Base-by-base conservation (phyloP, 37 sponge, comb jelly and placozoan genomes). In the Tethya wilhelma region DNA sequence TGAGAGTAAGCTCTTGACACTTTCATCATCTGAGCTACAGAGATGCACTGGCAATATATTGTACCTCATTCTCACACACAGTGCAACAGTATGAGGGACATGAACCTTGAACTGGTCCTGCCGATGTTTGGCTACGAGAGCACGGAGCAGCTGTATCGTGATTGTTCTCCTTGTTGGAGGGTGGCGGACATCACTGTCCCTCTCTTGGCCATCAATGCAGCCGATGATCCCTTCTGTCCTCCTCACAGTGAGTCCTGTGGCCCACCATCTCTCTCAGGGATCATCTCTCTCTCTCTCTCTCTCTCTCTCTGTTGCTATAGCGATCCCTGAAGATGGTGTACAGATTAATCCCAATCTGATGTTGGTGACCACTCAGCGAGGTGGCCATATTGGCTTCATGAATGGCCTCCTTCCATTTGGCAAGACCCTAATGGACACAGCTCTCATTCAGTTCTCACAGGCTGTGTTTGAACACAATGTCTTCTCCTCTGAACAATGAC, bases 311-410 rank as follows among this genome's bases (percentile, higher is more conserved):
- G 19, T 12, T 56, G 12, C 4, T 79, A 22, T 45, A 87, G 87
- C 82, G 3, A 53, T 90, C 32, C 90, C 90, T 0, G 63, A 79
- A 37, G 75, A 72, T 25, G 60, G 44, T 32, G 69, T 78, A 3
- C 22, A 23, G 34, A 65, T 12, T 20, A 90, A 90, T 58, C 68
- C 68, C 6, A 74, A 79, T 41, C 43, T 90, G 4, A 59, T 71
- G n/a, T 64, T 90, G 37, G 81, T 75, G 29, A 85, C 69, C 64
- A 90, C 90, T 41, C 75, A 56, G 39, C 58, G 70, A 67, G 90
- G 90, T 3, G 90, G 90, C 28, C 90, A 90, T 69, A 86, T 86
- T 76, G 91, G 90, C 26, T 91, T 91, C 70, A 58, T 91, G 59
- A 78, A 91, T 56, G 90, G 91, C 3, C 57, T 86, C 11, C 56